A percentile compares a stretch with the other conserved stretches of the same genome.
phyloP scores from a whole-genome alignment of 1,140 invertebrate genomes.

The Cydia strobilella region DNA sequence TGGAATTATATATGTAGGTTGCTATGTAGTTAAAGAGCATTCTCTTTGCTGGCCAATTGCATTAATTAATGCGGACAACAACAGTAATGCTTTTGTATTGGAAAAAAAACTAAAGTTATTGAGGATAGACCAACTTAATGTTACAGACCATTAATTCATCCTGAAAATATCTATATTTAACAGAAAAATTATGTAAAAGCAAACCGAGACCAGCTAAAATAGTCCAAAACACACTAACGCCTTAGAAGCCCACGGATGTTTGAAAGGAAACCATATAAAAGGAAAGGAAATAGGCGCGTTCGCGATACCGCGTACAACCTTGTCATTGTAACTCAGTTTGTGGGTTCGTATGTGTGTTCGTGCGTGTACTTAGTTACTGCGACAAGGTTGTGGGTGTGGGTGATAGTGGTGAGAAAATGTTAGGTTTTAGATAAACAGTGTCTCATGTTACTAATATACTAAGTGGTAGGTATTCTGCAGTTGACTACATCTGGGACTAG shows the following conservation, averaged over 20 bases:
- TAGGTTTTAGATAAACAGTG: neutral
- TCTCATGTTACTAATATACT: neutral
- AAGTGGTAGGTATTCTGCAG: too few relatives aligned
- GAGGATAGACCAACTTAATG: too few relatives aligned
- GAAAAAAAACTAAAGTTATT: too few relatives aligned
- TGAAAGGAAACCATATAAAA: constrained; percentile 33
- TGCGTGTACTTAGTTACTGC: neutral
- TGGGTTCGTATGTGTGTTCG: neutral
- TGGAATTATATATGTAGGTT: too few relatives aligned
- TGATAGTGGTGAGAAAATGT: neutral
- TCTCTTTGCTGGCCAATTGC: too few relatives aligned
- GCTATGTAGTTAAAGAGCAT: too few relatives aligned
- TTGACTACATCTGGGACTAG: too few relatives aligned
- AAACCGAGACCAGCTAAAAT: neutral
- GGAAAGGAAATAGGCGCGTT: constrained; percentile 29
- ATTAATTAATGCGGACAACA: too few relatives aligned
- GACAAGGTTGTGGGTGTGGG: neutral
- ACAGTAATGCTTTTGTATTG: too few relatives aligned
- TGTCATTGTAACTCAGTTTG: neutral
- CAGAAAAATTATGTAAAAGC: too few relatives aligned
- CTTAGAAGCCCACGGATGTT: constrained; percentile 24
- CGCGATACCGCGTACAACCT: neutral
- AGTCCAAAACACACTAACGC: constrained; percentile 2
- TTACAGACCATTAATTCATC: too few relatives aligned
- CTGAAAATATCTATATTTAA: too few relatives aligned